Conservation (phyloP, 2,113 vertebrate genomes). For the Lynx canadensis region DNA sequence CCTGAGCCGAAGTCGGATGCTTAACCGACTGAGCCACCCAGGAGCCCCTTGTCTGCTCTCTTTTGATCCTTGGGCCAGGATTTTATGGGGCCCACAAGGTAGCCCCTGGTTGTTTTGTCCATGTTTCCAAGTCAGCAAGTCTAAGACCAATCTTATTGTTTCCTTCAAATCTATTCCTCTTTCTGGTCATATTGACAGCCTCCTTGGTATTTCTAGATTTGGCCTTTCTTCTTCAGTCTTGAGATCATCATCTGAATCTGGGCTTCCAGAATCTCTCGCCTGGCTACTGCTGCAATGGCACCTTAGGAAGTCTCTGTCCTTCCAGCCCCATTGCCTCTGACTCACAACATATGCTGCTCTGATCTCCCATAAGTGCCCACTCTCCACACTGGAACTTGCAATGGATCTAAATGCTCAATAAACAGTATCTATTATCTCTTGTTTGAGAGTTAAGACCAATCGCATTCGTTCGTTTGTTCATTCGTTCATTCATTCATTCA, state of each 20-base stretch:
- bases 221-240: background rate
- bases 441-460: background rate
- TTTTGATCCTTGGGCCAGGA: background rate
- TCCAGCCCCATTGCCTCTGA: background rate
- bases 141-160: background rate
- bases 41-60: background rate
- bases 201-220: background rate
- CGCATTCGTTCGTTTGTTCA: background rate
- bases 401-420: background rate
- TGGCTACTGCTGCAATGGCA: background rate
- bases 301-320: background rate
- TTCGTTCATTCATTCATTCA: background rate
- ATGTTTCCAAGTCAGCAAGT: background rate
- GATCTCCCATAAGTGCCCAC: background rate
- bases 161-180: background rate
- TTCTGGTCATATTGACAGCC: background rate
- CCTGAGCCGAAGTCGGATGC: too few species aligned
- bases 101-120: background rate
- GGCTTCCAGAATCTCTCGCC: background rate
- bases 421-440: background rate
- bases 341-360: background rate
- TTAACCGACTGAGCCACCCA: too few species aligned
- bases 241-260: background rate
- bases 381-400: background rate
- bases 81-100: background rate